Evolutionary conservation across 2,888 invertebrate species (phyloP).

Genomic region (Spodoptera littoralis): DNA sequence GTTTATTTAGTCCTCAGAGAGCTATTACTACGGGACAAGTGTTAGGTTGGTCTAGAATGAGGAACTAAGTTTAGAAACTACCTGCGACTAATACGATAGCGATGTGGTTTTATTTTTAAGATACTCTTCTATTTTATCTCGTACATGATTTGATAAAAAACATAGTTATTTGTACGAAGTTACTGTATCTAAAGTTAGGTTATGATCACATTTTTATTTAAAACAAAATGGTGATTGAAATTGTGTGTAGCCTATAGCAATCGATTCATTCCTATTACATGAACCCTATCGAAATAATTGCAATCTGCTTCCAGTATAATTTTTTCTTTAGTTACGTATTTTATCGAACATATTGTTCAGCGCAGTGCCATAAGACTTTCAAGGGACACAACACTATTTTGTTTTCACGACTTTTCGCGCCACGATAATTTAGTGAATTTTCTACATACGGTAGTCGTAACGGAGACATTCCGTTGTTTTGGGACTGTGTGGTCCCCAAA

Average conservation of each 20-base stretch:
- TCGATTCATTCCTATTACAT: too few relatives aligned
- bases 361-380: too few relatives aligned
- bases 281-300: too few relatives aligned
- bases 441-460: conserved; percentile 19
- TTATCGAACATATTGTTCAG: too few relatives aligned
- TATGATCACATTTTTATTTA: too few relatives aligned
- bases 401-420: conserved; percentile 1
- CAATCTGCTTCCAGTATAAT: too few relatives aligned
- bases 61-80: conserved; percentile 50
- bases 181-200: too few relatives aligned
- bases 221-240: too few relatives aligned
- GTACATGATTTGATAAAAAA: conserved; percentile 1
- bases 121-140: conserved; percentile 8
- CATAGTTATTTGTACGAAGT: too few relatives aligned
- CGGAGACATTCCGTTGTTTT: conserved; percentile 34
- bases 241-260: too few relatives aligned
- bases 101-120: conserved; percentile 29
- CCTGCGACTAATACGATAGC: conserved; percentile 50
- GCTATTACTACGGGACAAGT: conserved; percentile 45
- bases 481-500: conserved; percentile 47
- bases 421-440: conserved; percentile 29
- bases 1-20: conserved; percentile 50
- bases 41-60: conserved; percentile 18
- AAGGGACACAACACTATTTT: neutral
- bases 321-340: too few relatives aligned